These are phyloP conservation scores for Meda fulgida DNA, from an alignment of 2,797 vertebrate genomes.

Conservation along the genomic window DNA sequence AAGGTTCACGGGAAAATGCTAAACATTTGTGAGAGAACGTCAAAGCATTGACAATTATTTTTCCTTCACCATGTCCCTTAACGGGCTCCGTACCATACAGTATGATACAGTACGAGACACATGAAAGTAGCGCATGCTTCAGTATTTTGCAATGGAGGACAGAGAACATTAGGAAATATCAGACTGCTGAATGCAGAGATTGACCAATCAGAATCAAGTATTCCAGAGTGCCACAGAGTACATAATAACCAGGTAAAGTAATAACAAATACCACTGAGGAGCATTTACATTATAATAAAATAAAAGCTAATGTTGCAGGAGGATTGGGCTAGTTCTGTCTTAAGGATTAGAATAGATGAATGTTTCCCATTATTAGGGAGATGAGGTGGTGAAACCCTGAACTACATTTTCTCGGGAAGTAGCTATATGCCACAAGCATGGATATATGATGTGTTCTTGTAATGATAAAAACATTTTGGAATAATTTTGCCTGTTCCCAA, in stretches of 20 bases:
- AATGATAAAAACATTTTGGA: slow-evolving; percentile 48
- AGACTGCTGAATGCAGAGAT: neutral
- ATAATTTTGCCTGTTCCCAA: slow-evolving; percentile 34
- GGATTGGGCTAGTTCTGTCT: slow-evolving; percentile 19
- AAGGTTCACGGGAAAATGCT: too few relatives aligned
- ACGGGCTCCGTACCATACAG: too few relatives aligned
- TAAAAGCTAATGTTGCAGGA: neutral
- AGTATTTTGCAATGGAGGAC: neutral
- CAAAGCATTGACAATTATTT: neutral
- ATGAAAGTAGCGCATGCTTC: neutral
- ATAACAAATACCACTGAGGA: neutral
- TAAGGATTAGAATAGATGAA: slow-evolving; percentile 38
- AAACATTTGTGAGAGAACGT: too few relatives aligned
- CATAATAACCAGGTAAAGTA: neutral
- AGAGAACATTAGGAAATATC: neutral
- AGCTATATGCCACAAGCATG: slow-evolving; percentile 13
- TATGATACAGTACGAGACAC: neutral
- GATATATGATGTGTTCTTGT: slow-evolving; percentile 43
- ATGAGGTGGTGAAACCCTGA: slow-evolving; percentile 36
- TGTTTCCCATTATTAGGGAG: slow-evolving; percentile 49
- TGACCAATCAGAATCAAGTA: neutral
- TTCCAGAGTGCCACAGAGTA: neutral
- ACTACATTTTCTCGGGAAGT: slow-evolving; percentile 24
- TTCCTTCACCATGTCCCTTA: neutral
- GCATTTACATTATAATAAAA: slow-evolving; percentile 1